Conservation (phyloP, 1,140 invertebrate species). For the Coptotermes formosanus region DNA sequence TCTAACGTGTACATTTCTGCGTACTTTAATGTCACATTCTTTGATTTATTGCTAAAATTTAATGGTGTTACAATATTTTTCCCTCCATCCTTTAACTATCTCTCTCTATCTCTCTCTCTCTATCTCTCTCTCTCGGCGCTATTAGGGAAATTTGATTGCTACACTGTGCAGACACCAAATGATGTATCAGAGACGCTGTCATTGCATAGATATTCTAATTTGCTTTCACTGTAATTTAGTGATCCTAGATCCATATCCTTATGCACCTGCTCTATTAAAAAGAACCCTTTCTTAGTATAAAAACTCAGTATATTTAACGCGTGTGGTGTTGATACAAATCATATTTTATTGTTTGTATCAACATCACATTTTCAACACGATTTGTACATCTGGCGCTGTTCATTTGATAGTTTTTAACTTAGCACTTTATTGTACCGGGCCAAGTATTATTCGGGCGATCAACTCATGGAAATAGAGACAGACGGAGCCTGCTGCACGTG, state of each 20-base stretch:
- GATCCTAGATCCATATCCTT: background rate
- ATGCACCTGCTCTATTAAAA: too few species aligned
- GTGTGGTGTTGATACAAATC: too few species aligned
- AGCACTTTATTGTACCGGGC: too few species aligned
- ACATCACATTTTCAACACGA: too few species aligned
- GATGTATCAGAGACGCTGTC: background rate
- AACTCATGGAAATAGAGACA: too few species aligned
- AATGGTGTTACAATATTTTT: constrained; percentile 6
- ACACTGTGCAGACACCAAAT: constrained; percentile 1
- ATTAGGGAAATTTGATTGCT: constrained; percentile 12
- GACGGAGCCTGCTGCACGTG: too few species aligned
- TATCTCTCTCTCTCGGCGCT: background rate
- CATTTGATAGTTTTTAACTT: too few species aligned
- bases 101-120: background rate
- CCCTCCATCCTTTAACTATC: background rate
- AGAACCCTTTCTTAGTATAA: too few species aligned
- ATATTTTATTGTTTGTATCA: too few species aligned
- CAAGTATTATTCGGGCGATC: too few species aligned
- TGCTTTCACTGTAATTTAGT: background rate
- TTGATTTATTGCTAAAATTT: constrained; percentile 9
- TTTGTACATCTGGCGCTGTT: too few species aligned
- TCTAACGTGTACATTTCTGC: background rate
- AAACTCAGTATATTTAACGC: too few species aligned
- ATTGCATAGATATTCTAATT: background rate
- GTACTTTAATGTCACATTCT: background rate